phyloP scores from a whole-genome alignment of 2,797 vertebrate genomes.

The Galaxias olidus region DNA sequence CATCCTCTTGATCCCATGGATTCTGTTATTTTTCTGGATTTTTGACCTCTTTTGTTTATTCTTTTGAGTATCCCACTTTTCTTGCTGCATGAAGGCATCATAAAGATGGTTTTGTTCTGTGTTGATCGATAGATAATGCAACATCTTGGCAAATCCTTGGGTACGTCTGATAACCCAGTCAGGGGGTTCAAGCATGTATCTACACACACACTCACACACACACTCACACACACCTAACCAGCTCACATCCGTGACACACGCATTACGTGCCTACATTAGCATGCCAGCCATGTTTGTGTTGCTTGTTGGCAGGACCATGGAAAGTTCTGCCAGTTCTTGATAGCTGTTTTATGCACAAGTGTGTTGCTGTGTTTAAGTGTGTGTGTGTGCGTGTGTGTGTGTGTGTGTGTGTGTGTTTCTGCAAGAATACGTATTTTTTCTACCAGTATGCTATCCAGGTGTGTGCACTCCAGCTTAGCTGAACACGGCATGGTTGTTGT shows the following conservation, averaged over 20 bases:
- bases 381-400: constrained; percentile 11
- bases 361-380: background rate
- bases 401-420: constrained; percentile 15
- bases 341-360: constrained; percentile 56
- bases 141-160: background rate
- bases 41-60: no score
- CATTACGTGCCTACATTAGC: constrained; percentile 71
- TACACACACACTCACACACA: constrained; percentile 30
- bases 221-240: constrained; percentile 16
- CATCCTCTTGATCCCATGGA: no score
- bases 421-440: background rate
- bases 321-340: constrained; percentile 66
- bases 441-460: background rate
- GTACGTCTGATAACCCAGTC: constrained; percentile 32
- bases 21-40: no score
- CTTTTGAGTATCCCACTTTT: no score
- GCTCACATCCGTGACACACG: background rate
- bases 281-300: constrained; percentile 65
- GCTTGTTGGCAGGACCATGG: constrained; percentile 60
- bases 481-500: background rate
- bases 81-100: no score
- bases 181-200: constrained; percentile 34
- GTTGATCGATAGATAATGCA: no score
- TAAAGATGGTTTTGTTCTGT: no score
- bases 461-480: background rate